Conservation (phyloP, 2,797 vertebrate genomes). For the Stomatorhinus walkeri region DNA sequence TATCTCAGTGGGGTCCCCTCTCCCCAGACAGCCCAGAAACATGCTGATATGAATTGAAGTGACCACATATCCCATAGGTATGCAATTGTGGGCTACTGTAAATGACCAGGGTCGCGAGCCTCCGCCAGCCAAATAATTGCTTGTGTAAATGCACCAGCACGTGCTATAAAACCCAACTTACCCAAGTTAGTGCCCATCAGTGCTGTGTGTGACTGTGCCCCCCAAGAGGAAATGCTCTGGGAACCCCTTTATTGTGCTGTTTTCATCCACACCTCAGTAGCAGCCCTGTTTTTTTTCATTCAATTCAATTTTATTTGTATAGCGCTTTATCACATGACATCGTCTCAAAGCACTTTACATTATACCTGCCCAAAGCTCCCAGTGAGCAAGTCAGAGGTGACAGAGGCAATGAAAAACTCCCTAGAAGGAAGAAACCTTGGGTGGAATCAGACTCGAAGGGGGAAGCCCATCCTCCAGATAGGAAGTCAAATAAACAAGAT, state of each 20-base stretch:
- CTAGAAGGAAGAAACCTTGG: background rate
- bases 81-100: background rate
- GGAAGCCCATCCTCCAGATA: background rate
- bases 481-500: background rate
- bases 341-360: background rate
- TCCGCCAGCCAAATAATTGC: background rate
- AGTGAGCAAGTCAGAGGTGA: background rate
- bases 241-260: background rate
- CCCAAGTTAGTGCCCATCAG: background rate
- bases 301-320: background rate
- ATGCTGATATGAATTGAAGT: background rate
- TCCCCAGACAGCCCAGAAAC: background rate
- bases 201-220: background rate
- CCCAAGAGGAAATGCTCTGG: background rate
- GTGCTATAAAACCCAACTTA: background rate
- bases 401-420: background rate
- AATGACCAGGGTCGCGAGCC: background rate
- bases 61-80: background rate
- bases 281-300: background rate
- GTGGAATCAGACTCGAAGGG: background rate
- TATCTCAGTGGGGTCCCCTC: background rate
- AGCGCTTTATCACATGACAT: background rate
- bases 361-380: background rate
- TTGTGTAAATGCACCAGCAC: background rate
- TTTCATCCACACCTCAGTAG: background rate